phyloP scores from a whole-genome alignment of 2,113 vertebrate species.

The Hyperopisus bebe region DNA sequence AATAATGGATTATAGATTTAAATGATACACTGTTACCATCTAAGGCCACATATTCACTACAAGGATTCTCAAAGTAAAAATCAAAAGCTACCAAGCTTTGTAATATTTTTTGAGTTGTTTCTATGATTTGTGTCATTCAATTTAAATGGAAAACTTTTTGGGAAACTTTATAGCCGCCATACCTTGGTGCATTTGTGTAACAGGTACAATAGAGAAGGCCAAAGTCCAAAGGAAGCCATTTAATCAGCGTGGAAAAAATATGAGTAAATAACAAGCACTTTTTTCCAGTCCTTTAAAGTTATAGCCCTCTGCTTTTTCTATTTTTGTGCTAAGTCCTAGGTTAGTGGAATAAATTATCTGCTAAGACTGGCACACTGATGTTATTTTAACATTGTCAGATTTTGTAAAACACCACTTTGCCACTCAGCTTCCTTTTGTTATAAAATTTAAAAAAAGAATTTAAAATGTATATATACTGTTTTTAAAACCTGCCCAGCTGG shows the following conservation, averaged over 20 bases:
- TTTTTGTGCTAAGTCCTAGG: neutral
- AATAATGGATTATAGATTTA: neutral
- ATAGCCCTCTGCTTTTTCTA: neutral
- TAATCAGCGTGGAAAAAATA: neutral
- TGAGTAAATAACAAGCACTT: neutral
- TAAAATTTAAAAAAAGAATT: neutral
- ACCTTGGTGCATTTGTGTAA: neutral
- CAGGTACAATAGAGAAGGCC: neutral
- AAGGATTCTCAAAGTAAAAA: constrained; percentile 5
- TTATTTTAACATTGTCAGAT: neutral
- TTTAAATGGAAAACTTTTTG: constrained; percentile 3
- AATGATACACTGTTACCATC: neutral
- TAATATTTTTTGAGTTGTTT: neutral
- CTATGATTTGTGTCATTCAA: neutral
- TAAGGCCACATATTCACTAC: neutral
- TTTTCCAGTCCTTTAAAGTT: neutral
- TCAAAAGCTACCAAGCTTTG: constrained; percentile 4
- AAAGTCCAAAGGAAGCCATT: neutral
- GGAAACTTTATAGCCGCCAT: neutral
- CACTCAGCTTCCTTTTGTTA: neutral
- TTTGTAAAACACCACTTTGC: neutral
- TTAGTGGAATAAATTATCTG: neutral
- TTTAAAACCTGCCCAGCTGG: neutral
- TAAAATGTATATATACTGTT: neutral
- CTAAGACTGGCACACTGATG: neutral